Conservation (phyloP, 2,113 vertebrate genomes). For the Suncus etruscus region DNA sequence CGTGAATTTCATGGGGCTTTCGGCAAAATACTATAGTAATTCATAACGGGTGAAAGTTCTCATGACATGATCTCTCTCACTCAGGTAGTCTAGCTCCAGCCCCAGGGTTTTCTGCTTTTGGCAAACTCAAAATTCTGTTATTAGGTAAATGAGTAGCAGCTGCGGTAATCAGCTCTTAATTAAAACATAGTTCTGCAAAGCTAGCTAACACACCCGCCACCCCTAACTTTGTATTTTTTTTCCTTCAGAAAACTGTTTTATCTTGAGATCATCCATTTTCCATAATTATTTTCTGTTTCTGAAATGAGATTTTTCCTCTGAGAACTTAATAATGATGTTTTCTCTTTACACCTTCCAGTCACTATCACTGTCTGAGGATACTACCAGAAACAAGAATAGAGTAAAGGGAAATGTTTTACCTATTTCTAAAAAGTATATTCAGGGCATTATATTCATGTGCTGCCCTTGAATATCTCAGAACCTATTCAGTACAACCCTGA, state of each 20-base stretch:
- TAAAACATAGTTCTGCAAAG: slow-evolving; percentile 61
- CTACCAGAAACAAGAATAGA: slow-evolving; percentile 54
- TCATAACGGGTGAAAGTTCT: slow-evolving; percentile 8
- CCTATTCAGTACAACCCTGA: slow-evolving; percentile 30
- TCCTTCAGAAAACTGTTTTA: slow-evolving; percentile 24
- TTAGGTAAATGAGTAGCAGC: slow-evolving; percentile 63
- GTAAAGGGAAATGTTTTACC: slow-evolving; percentile 30
- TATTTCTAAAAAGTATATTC: slow-evolving; percentile 59
- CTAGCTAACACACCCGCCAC: not conserved
- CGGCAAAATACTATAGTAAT: slow-evolving; percentile 53
- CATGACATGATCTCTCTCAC: not conserved
- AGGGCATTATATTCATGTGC: not conserved
- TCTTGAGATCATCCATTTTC: slow-evolving; percentile 26
- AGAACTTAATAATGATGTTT: not conserved
- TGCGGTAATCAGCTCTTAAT: slow-evolving; percentile 57
- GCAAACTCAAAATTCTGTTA: slow-evolving; percentile 27
- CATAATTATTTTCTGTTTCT: slow-evolving; percentile 65
- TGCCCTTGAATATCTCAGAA: slow-evolving; percentile 20
- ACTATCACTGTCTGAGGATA: not conserved
- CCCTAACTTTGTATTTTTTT: slow-evolving; percentile 23
- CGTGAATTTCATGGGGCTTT: slow-evolving; percentile 73
- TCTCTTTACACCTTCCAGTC: slow-evolving; percentile 12
- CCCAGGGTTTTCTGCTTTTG: not conserved
- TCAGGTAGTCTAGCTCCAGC: not conserved
- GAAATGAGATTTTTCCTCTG: slow-evolving; percentile 48